Evolutionary conservation across 2,113 vertebrate genomes (phyloP).

Genomic region (Cairina moschata): DNA sequence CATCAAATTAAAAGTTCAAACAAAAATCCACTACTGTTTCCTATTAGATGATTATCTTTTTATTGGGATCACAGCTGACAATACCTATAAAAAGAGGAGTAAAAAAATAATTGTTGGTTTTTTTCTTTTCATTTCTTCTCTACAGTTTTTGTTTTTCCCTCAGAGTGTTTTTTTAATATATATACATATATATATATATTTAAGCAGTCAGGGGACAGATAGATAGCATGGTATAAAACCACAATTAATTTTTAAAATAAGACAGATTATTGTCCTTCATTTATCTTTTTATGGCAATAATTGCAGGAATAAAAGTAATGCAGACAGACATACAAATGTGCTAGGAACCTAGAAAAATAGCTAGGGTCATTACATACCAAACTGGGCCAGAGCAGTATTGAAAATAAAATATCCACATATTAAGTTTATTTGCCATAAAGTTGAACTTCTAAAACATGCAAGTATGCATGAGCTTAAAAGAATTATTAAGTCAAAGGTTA

Average conservation of each 20-base stretch:
- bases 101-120: background rate
- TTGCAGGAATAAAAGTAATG: background rate
- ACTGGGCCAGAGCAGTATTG: background rate
- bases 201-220: background rate
- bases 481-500: background rate
- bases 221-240: background rate
- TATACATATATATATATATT: background rate
- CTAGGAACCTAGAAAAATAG: background rate
- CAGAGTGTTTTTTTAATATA: background rate
- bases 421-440: background rate
- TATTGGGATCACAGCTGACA: background rate
- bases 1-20: background rate
- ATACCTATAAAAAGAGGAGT: background rate
- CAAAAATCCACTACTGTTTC: background rate
- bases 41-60: background rate
- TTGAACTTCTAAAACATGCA: background rate
- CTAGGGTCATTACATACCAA: background rate
- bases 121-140: background rate
- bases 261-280: background rate
- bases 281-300: background rate
- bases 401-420: background rate
- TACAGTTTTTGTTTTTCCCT: background rate
- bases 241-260: background rate
- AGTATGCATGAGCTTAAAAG: background rate
- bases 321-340: background rate